phyloP scores from a whole-genome alignment of 2,888 invertebrate genomes.

The Heliconius charithonia region DNA sequence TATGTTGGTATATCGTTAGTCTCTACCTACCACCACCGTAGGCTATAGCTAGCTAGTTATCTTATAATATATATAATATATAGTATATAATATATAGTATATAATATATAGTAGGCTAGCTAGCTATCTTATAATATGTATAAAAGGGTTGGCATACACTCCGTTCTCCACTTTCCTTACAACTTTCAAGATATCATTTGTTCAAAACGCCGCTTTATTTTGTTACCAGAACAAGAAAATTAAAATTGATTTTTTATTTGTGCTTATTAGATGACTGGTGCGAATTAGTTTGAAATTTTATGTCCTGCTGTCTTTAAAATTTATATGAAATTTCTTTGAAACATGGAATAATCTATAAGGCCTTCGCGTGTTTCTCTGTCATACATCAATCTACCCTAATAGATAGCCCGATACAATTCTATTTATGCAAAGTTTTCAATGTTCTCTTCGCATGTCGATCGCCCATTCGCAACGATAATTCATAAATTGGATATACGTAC shows the following conservation, averaged over 20 bases:
- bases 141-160: no score
- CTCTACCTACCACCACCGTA: no score
- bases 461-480: slow-evolving; percentile 56
- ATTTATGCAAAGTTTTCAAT: slow-evolving; percentile 80
- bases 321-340: background rate
- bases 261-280: background rate
- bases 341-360: background rate
- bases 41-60: no score
- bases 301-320: background rate
- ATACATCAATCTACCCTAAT: slow-evolving; percentile 75
- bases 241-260: no score
- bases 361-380: slow-evolving; percentile 62
- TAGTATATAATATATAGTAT: no score
- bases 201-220: no score
- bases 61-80: no score
- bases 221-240: no score
- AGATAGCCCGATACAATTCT: slow-evolving; percentile 76
- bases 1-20: background rate
- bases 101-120: no score
- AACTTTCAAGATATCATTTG: no score
- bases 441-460: slow-evolving; percentile 74
- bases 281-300: background rate
- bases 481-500: slow-evolving; percentile 49
- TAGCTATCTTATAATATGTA: no score
- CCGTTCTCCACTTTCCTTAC: no score